These are phyloP conservation scores for Phragmatobia fuliginosa DNA, from an alignment of 2,888 invertebrate genomes.

Conservation along the genomic window DNA sequence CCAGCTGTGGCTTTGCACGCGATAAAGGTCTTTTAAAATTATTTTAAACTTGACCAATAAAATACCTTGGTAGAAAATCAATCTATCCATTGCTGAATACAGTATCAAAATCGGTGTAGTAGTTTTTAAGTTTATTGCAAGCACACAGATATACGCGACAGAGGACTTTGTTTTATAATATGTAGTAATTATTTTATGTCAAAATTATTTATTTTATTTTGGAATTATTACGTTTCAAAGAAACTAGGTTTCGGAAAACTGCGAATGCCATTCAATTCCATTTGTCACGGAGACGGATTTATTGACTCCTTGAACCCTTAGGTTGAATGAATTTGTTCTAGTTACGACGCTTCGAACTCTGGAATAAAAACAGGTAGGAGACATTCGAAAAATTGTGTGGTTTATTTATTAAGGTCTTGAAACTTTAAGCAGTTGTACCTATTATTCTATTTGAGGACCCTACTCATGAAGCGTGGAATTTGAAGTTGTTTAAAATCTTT, in stretches of 20 bases:
- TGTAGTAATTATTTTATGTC: background rate
- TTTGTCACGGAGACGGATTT: constrained; percentile 32
- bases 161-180: too few relatives aligned
- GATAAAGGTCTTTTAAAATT: too few relatives aligned
- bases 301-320: constrained; percentile 27
- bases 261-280: constrained; percentile 22
- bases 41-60: too few relatives aligned
- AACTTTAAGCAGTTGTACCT: background rate
- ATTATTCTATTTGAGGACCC: background rate
- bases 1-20: too few relatives aligned
- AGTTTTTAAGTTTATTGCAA: too few relatives aligned
- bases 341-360: constrained; percentile 11
- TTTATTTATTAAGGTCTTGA: background rate
- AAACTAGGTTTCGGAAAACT: constrained; percentile 23
- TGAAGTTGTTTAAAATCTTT: background rate
- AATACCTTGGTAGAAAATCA: too few relatives aligned
- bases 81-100: too few relatives aligned
- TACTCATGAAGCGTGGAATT: background rate
- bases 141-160: too few relatives aligned
- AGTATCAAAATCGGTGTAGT: too few relatives aligned
- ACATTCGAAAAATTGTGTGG: background rate
- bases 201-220: constrained; percentile 1
- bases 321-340: constrained; percentile 29
- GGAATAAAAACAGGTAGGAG: constrained; percentile 3
- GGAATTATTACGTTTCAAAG: constrained; percentile 20